A percentile compares a stretch with the other conserved stretches of the same genome.
These are phyloP conservation scores for Propsilocerus akamusi DNA, from an alignment of 1,140 invertebrate genomes.

Conservation along the genomic window DNA sequence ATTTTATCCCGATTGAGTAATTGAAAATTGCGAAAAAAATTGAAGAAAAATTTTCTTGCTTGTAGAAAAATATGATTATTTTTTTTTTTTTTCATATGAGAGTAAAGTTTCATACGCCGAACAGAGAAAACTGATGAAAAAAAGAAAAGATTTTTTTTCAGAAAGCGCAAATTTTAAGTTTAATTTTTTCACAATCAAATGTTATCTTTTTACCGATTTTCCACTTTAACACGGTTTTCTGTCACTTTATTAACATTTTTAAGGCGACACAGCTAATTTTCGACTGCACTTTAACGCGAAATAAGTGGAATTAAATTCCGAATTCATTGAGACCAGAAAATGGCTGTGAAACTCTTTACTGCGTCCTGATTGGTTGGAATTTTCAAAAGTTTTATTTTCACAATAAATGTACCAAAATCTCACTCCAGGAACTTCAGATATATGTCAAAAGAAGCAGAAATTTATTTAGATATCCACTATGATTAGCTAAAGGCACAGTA, in stretches of 20 bases:
- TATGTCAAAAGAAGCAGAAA: too few relatives aligned
- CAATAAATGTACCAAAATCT: too few relatives aligned
- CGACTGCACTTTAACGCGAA: constrained; percentile 1
- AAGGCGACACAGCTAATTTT: not conserved
- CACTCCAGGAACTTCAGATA: too few relatives aligned
- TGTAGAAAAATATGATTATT: not conserved
- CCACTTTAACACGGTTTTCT: not conserved
- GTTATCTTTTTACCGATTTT: not conserved
- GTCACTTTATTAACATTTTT: constrained; percentile 2
- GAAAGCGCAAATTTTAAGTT: not conserved
- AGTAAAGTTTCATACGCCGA: not conserved
- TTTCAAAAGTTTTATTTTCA: too few relatives aligned
- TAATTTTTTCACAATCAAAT: not conserved
- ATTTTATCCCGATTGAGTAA: not conserved
- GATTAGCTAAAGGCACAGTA: too few relatives aligned
- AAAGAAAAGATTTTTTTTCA: not conserved
- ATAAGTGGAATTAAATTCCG: not conserved
- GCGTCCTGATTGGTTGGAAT: not conserved
- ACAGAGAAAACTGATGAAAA: constrained; percentile 1
- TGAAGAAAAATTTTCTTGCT: not conserved
- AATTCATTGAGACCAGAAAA: not conserved
- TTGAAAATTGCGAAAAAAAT: not conserved
- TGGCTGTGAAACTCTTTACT: not conserved
- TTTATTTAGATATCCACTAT: too few relatives aligned
- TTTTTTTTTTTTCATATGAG: constrained; percentile 1